Evolutionary conservation across 2,888 invertebrate genomes (phyloP).

Genomic region (Phalera bucephala): DNA sequence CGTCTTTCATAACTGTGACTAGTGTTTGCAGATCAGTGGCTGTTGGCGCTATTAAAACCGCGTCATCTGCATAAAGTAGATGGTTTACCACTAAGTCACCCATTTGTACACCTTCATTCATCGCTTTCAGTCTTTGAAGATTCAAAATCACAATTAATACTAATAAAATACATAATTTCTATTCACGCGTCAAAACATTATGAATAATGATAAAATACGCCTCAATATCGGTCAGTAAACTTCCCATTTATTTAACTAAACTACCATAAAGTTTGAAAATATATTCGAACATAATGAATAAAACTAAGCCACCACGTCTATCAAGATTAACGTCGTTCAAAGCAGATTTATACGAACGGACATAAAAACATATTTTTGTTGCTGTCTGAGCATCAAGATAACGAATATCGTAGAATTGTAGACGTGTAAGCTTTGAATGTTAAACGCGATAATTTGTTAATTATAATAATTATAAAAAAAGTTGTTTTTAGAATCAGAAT

Average conservation of each 20-base stretch:
- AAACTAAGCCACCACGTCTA: conserved; percentile 33
- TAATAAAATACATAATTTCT: no score
- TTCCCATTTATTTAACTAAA: conserved; percentile 22
- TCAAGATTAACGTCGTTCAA: conserved; percentile 39
- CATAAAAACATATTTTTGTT: conserved; percentile 36
- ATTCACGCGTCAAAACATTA: background rate
- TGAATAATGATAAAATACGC: background rate
- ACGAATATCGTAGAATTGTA: conserved; percentile 25
- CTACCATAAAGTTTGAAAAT: conserved; percentile 16
- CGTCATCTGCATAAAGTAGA: no score
- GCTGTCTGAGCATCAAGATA: conserved; percentile 25
- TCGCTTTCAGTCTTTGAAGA: no score
- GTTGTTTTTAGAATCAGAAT: no score
- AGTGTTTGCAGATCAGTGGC: no score
- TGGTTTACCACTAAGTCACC: no score
- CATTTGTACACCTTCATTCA: no score
- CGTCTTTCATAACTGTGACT: no score
- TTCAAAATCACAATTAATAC: no score
- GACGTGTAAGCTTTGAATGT: conserved; percentile 17
- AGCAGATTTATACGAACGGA: conserved; percentile 35
- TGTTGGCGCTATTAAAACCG: no score
- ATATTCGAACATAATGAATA: conserved; percentile 31
- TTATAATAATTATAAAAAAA: no score
- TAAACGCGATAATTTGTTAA: no score
- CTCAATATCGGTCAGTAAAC: conserved; percentile 3